Conservation (phyloP, 2,888 invertebrate species). For the Zonitis immaculata region DNA sequence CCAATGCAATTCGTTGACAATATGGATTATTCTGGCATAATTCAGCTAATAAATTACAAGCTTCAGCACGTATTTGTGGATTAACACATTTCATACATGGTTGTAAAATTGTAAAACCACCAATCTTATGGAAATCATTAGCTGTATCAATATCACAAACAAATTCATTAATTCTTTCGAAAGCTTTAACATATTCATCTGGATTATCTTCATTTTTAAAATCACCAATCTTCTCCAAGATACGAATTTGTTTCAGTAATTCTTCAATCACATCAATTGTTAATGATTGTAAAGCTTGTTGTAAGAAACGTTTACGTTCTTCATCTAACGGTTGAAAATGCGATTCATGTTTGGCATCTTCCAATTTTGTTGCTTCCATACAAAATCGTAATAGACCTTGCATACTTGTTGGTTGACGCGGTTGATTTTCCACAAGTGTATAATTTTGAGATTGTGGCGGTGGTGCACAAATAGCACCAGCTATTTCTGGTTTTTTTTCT, state of each 20-base stretch:
- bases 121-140: slow-evolving; percentile 69
- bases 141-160: slow-evolving; percentile 76
- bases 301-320: slow-evolving; percentile 65
- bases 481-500: slow-evolving; percentile 8
- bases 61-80: slow-evolving; percentile 57
- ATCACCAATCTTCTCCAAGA: slow-evolving; percentile 53
- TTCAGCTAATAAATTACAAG: slow-evolving; percentile 69
- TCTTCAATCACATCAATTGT: slow-evolving; percentile 66
- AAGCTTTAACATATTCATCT: slow-evolving; percentile 56
- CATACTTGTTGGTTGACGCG: slow-evolving; percentile 42
- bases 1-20: slow-evolving; percentile 69
- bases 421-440: slow-evolving; percentile 26
- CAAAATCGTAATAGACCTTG: slow-evolving; percentile 64
- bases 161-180: slow-evolving; percentile 64
- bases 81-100: slow-evolving; percentile 62
- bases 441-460: slow-evolving; percentile 1
- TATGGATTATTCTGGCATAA: slow-evolving; percentile 82
- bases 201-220: slow-evolving; percentile 52
- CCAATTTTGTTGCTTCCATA: slow-evolving; percentile 61
- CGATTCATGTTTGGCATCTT: slow-evolving; percentile 54
- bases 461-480: slow-evolving; percentile 12
- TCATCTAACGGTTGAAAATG: slow-evolving; percentile 58
- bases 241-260: slow-evolving; percentile 58
- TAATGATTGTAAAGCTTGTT: slow-evolving; percentile 64
- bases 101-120: slow-evolving; percentile 70